phyloP scores from a whole-genome alignment of 2,797 vertebrate species.

The Clamator glandarius region DNA sequence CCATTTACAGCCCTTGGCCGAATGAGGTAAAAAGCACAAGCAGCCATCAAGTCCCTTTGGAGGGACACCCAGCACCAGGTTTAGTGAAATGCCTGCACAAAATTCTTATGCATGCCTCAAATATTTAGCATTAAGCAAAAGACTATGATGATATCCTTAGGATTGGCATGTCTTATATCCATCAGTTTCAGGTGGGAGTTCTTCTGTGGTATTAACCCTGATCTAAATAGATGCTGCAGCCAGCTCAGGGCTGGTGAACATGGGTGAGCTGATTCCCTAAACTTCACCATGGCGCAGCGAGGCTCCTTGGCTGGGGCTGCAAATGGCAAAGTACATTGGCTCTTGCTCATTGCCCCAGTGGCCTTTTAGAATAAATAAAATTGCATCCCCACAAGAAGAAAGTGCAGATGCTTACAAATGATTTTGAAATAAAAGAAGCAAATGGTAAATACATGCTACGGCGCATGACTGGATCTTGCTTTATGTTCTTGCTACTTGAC shows the following conservation, averaged over 20 bases:
- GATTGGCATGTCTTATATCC: neutral
- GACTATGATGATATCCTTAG: neutral
- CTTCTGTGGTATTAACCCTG: neutral
- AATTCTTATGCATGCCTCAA: neutral
- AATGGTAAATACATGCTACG: accelerated
- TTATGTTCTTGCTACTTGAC: neutral
- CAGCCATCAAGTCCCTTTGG: neutral
- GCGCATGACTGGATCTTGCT: neutral
- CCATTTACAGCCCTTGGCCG: neutral
- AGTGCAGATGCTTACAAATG: neutral
- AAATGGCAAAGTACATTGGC: neutral
- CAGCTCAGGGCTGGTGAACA: neutral
- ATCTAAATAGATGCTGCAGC: neutral
- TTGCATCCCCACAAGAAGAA: neutral
- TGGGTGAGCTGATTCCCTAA: neutral
- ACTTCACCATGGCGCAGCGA: accelerated
- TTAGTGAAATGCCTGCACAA: neutral
- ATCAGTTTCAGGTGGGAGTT: neutral
- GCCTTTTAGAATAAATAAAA: neutral
- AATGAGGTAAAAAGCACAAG: neutral
- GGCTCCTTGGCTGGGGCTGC: neutral
- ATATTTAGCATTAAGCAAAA: neutral
- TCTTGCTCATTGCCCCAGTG: neutral
- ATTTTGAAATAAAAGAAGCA: neutral
- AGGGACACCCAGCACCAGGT: neutral